Base-by-base conservation (phyloP, 1,140 invertebrate species). In the Aphis gossypii region DNA sequence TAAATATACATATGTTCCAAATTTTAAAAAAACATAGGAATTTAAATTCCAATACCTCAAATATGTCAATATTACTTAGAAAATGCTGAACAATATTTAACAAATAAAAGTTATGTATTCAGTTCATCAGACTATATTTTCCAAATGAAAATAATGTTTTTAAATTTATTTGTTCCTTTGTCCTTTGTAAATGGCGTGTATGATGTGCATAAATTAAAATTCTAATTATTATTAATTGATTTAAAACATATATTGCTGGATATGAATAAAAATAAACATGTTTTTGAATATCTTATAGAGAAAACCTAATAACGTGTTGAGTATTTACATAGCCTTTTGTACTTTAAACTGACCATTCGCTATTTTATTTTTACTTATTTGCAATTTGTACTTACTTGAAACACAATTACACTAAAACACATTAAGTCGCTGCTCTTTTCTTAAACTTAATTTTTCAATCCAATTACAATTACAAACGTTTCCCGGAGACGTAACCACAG, bases 381-480 rank as follows among this genome's bases (percentile, higher is more conserved):
- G 87, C 11, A 68, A 11, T 68, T 68, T 68, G 11, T 68, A 68
- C 60, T 30, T 88, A 51, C 87, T 88, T 88, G 30, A 88, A 88
- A 88, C 48, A 35, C 35, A 35, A 35, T 35, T 35, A 35, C 35
- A 11, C 87, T 88, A 88, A 51, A 88, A 51, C n/a, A 48, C 46
- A 88, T 88, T 88, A 88, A 88, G n/a, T 54, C 18, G 23, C n/a
- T 9, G n/a, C 23, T 54, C 46, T n/a, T 88, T 88, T 88, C 87
- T n/a, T 51, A 88, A 88, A 88, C 87, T 88, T 54, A 88, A 87
- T 54, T 88, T 88, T 48, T 54, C 35, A 8, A 88, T 88, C n/a
- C 46, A 88, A 88, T 54, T 88, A n/a, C 38, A 88, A 88, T 87
- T 87, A 88, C 46, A 21, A 18, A 35, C 86, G 6, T 46, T 25